Percentiles rank a stretch among this genome's conserved stretches.
These are phyloP conservation scores for Hololepta plana DNA, from an alignment of 2,888 invertebrate genomes.

Conservation along the genomic window DNA sequence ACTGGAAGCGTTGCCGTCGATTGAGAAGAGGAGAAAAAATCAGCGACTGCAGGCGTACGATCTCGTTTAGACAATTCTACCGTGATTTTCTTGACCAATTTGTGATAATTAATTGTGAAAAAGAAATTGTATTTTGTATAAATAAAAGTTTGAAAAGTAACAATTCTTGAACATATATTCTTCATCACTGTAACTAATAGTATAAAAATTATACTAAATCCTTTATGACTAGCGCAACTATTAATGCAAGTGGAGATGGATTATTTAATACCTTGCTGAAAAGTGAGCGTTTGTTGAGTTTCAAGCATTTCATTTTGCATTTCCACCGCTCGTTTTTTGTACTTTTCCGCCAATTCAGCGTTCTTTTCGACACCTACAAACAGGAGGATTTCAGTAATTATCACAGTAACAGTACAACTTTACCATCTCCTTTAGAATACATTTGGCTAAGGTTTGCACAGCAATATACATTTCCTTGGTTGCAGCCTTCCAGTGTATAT, in stretches of 20 bases:
- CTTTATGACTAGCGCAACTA: no score
- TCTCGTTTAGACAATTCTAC: no score
- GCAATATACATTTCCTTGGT: conserved; percentile 65
- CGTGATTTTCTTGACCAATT: no score
- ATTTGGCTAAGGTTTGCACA: conserved; percentile 84
- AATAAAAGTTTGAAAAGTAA: no score
- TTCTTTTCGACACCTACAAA: conserved; percentile 43
- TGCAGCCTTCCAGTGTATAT: conserved; percentile 63
- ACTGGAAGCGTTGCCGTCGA: conserved; percentile 25
- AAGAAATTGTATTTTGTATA: no score
- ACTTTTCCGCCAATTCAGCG: conserved; percentile 48
- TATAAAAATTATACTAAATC: no score
- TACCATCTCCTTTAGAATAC: conserved; percentile 69
- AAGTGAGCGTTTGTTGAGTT: conserved; percentile 24
- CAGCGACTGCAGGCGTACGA: conserved; percentile 17
- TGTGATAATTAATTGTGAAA: no score
- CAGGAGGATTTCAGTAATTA: conserved; percentile 4
- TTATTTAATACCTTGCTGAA: conserved; percentile 34
- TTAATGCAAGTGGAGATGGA: no score
- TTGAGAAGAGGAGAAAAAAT: conserved; percentile 17
- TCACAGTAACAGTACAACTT: conserved; percentile 5
- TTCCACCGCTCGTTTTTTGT: conserved; percentile 49
- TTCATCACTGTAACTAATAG: no score
- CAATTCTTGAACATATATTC: no score
- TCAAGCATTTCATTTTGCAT: conserved; percentile 47